These are phyloP conservation scores for Myopa testacea DNA, from an alignment of 2,888 invertebrate genomes.

Conservation along the genomic window DNA sequence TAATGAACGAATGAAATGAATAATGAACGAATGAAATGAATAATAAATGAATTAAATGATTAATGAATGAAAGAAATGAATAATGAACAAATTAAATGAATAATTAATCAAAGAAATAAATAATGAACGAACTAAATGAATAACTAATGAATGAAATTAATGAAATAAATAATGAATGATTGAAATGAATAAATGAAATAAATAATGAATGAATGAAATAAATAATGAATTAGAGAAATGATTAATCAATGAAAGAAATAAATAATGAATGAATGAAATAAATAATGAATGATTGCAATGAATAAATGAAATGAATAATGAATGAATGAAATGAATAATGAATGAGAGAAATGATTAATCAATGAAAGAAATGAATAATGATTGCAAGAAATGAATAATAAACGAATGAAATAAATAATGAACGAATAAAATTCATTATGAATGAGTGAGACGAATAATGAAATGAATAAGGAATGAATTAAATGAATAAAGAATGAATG, in stretches of 20 bases:
- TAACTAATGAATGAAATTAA: no score
- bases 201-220: neutral
- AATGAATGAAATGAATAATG: conserved; percentile 11
- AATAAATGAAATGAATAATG: neutral
- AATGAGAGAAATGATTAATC: neutral
- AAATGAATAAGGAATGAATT: neutral
- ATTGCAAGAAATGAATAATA: neutral
- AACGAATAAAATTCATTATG: no score
- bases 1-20: neutral
- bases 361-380: no score
- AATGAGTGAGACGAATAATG: no score
- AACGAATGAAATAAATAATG: neutral
- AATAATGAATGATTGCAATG: no score
- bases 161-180: no score
- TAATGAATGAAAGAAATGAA: neutral
- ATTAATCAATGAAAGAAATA: neutral
- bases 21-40: no score
- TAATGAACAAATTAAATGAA: neutral
- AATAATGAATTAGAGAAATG: neutral
- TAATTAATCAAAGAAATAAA: neutral
- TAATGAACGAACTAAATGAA: no score
- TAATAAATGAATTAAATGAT: neutral
- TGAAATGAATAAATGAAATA: neutral
- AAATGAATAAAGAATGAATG: no score
- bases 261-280: no score